Evolutionary conservation across 2,888 invertebrate species (phyloP), one percentile per base, ranked within the genome.

Genomic region (Eurois occulta): DNA sequence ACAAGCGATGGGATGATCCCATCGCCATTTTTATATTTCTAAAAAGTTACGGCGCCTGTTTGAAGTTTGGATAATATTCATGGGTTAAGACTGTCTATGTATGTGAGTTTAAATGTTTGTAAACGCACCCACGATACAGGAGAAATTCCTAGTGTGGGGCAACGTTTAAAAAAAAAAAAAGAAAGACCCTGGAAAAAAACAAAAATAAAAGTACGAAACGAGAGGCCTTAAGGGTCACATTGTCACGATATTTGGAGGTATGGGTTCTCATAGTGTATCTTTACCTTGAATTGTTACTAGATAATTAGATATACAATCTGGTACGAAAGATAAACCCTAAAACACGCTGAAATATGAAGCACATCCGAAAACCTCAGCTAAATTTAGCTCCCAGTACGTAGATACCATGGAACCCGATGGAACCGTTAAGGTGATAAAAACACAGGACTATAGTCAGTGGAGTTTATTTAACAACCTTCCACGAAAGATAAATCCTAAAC

Each of bases 281-380:
- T n/a, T n/a, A n/a, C n/a, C n/a, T n/a, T n/a, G n/a, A n/a, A n/a
- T n/a, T n/a, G n/a, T n/a, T n/a, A n/a, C n/a, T n/a, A n/a, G n/a
- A n/a, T n/a, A n/a, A n/a, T n/a, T n/a, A n/a, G n/a, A n/a, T n/a
- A n/a, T n/a, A n/a, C 28, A 68, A 77, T 64, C 28, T 35, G 8
- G 11, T 43, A 28, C 10, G 7, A 72, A 72, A 67, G 6, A 64
- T 62, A 38, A 35, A 67, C 13, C 6, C n/a, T 46, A 62, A 67
- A 62, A n/a, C 71, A 46, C 8, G 24, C 64, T 60, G 55, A 35
- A 75, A 83, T 78, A 78, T 48, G 55, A 62, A 72, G n/a, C 46
- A 71, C 55, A 64, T 77, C 4, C 55, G 46, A 58, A 62, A 83
- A 75, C 48, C 41, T n/a, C 35, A 62, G 28, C 32, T 32, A 52